phyloP scores from a whole-genome alignment of 2,797 vertebrate species.

The Sebastes oblongus region DNA sequence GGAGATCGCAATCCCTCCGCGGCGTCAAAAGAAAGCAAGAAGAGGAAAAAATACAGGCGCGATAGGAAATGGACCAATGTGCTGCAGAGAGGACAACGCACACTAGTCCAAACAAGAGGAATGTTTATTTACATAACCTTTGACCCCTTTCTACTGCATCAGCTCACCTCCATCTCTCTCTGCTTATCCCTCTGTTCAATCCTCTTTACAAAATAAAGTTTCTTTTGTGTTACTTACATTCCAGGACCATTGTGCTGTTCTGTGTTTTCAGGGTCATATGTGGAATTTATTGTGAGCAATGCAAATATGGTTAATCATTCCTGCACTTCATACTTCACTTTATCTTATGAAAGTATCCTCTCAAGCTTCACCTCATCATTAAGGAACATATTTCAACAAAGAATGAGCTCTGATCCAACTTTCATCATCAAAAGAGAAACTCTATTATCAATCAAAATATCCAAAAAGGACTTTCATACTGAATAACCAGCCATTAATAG shows the following conservation, averaged over 20 bases:
- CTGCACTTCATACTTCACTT: not conserved
- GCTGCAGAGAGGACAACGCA: slow-evolving; percentile 49
- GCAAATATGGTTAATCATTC: not conserved
- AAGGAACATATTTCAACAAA: not conserved
- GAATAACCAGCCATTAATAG: slow-evolving; percentile 21
- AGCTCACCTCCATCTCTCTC: slow-evolving; percentile 5
- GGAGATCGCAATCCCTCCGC: slow-evolving; percentile 51
- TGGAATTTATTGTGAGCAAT: not conserved
- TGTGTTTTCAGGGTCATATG: not conserved
- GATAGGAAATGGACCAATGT: slow-evolving; percentile 45
- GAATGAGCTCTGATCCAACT: not conserved
- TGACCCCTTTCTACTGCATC: slow-evolving; percentile 24
- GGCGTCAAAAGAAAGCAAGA: slow-evolving; percentile 38
- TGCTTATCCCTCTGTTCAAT: slow-evolving; percentile 4
- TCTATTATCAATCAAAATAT: slow-evolving; percentile 25
- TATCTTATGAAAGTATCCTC: not conserved
- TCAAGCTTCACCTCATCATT: not conserved
- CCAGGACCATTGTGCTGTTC: not conserved
- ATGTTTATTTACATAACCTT: slow-evolving; percentile 61
- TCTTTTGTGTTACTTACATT: slow-evolving; percentile 4
- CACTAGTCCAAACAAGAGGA: slow-evolving; percentile 38
- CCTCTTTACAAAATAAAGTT: slow-evolving; percentile 13
- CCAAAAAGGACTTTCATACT: not conserved
- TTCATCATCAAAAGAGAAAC: slow-evolving; percentile 12
- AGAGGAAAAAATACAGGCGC: slow-evolving; percentile 23